A percentile compares a stretch with the other conserved stretches of the same genome.
Conservation (phyloP, 2,888 invertebrate genomes). For the Sminthurinus aureus region DNA sequence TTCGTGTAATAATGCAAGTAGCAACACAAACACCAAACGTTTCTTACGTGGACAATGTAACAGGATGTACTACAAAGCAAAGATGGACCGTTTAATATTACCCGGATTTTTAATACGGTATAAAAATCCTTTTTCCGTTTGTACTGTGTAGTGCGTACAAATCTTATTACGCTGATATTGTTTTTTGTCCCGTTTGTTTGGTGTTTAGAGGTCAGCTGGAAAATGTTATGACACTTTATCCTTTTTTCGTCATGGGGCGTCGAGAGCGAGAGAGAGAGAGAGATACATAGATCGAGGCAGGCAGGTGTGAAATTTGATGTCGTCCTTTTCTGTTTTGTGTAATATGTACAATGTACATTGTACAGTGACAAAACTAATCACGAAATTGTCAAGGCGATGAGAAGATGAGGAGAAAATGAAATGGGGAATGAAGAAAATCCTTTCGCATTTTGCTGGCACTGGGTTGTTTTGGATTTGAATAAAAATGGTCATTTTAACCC, state of each 20-base stretch:
- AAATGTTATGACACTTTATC: neutral
- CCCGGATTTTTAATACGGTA: too few species aligned
- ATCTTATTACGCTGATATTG: too few species aligned
- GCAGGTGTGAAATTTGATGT: conserved; percentile 23
- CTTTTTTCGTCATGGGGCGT: neutral
- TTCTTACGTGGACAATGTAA: too few species aligned
- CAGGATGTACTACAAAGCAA: too few species aligned
- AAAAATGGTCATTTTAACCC: neutral
- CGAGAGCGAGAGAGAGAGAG: too few species aligned
- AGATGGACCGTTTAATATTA: too few species aligned
- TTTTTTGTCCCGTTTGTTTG: too few species aligned
- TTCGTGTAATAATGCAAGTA: neutral
- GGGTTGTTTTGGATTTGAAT: neutral
- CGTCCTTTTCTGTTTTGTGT: too few species aligned
- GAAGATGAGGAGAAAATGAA: neutral
- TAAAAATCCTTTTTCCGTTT: too few species aligned
- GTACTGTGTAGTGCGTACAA: too few species aligned
- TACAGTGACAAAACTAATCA: neutral
- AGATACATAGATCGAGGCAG: neutral
- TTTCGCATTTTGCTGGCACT: neutral
- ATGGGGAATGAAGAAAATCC: conserved; percentile 1
- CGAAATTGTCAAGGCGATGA: too few species aligned
- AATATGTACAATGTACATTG: too few species aligned
- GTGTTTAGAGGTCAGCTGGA: neutral
- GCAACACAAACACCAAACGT: neutral